Evolutionary conservation across 37 sponge, comb jelly and placozoan species (phyloP), one percentile per base, ranked within the genome.

Genomic region (Agelas oroides): DNA sequence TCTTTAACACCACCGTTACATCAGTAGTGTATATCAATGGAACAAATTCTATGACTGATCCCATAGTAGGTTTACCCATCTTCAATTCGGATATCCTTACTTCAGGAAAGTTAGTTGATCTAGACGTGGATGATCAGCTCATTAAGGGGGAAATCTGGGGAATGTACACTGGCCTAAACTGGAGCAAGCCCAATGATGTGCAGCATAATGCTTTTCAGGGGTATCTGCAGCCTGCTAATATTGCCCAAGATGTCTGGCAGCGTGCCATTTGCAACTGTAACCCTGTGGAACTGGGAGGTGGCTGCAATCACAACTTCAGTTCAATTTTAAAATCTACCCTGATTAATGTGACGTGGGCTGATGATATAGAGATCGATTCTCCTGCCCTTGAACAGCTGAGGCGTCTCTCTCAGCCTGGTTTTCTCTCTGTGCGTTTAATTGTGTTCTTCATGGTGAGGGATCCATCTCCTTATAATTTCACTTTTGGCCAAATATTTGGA

Each of bases 1-100:
- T 82, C 13, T 24, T 61, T 53, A 35, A 82, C 58, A 30, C 56
- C 53, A 52, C 3, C 13, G 32, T 82, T 24, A 77, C 77, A 60
- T 23, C 80, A 32, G 80, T 79, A 25, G 67, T 79, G n/a, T 54
- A 79, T 64, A 39, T 63, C 14, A 64, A 30, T 37, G 65, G 80
- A 38, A 23, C 28, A 27, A 25, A 79, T 34, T 19, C 27, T 27
- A 73, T 12, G 5, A 53, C 2, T 23, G 33, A 57, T 33, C 21
- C 59, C 8, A 35, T 77, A 19, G 31, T 77, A 8, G 77, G 35
- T 1, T 20, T 57, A 2, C 21, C 30, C 5, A 77, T 77, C 31
- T 52, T 59, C 20, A 59, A 33, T 57, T 31, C 25, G 1, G 27
- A 53, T 1, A 57, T 25, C 2, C 23, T 31, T 2, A 23, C 62